A percentile compares a stretch with the other conserved stretches of the same genome.
Conservation (phyloP, 30 jellyfish, hydroid and myxozoan species). For the Mastigias papua region DNA sequence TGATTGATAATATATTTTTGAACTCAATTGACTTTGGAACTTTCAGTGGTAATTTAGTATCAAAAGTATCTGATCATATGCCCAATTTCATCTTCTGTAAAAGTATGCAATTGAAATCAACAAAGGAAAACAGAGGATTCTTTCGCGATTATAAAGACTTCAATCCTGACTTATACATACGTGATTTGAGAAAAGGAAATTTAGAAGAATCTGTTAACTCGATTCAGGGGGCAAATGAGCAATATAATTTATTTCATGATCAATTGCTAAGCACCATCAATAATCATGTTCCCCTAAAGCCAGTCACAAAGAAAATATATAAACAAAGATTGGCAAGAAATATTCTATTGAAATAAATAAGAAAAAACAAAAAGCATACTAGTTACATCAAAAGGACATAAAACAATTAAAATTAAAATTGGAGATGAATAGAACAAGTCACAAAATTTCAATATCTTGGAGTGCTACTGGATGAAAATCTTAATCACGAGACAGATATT, state of each 20-base stretch:
- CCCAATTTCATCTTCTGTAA: constrained; percentile 50
- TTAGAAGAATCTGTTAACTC: background rate
- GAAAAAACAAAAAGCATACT: too few relatives aligned
- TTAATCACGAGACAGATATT: too few relatives aligned
- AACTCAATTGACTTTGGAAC: constrained; percentile 43
- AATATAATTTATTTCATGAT: constrained; percentile 60
- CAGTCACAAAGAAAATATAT: constrained; percentile 7
- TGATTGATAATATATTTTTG: constrained; percentile 43
- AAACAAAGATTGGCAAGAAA: constrained; percentile 59
- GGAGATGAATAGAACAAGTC: too few relatives aligned
- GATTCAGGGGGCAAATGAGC: constrained; percentile 48
- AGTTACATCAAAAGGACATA: too few relatives aligned
- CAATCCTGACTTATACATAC: constrained; percentile 17
- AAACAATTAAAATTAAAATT: too few relatives aligned
- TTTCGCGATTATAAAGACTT: constrained; percentile 48
- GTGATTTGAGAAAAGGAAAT: constrained; percentile 30
- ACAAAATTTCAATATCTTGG: too few relatives aligned
- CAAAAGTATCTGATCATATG: constrained; percentile 44
- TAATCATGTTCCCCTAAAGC: constrained; percentile 62
- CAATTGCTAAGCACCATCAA: background rate
- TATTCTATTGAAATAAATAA: too few relatives aligned
- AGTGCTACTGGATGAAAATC: too few relatives aligned
- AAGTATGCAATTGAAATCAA: constrained; percentile 22
- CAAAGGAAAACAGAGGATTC: constrained; percentile 20
- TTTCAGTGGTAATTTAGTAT: constrained; percentile 32